Conservation (phyloP, 2,113 vertebrate genomes). For the Heterotis niloticus region DNA sequence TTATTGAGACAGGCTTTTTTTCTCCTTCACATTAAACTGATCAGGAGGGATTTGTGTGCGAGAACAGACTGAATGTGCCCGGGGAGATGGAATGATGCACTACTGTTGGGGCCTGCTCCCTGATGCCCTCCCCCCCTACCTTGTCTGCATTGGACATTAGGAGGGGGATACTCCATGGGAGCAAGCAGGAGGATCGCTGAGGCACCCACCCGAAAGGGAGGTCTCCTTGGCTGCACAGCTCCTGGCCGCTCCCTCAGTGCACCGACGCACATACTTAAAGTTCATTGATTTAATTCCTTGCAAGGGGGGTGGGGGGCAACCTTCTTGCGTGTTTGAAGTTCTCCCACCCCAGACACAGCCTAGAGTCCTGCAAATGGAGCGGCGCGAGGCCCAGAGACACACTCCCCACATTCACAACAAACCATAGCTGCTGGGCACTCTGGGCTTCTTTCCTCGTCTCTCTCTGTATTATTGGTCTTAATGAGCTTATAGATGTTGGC, state of each 20-base stretch:
- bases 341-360: slow-evolving; percentile 60
- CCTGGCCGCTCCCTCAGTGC: slow-evolving; percentile 43
- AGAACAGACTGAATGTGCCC: background rate
- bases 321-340: slow-evolving; percentile 58
- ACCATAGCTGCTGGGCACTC: slow-evolving; percentile 15
- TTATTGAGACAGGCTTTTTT: background rate
- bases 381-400: slow-evolving; percentile 19
- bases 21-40: background rate
- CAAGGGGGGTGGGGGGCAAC: slow-evolving; percentile 50
- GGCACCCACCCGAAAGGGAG: slow-evolving; percentile 20
- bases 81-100: background rate
- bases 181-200: background rate
- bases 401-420: slow-evolving; percentile 30
- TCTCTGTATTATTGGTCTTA: slow-evolving; percentile 59
- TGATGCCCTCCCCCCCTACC: background rate
- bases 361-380: slow-evolving; percentile 53
- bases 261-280: slow-evolving; percentile 52
- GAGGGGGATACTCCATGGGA: background rate
- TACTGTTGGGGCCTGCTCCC: slow-evolving; percentile 9
- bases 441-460: slow-evolving; percentile 24
- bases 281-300: slow-evolving; percentile 64
- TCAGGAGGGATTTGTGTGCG: background rate
- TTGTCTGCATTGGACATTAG: background rate
- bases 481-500: slow-evolving; percentile 69
- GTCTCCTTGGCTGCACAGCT: slow-evolving; percentile 46